Conservation (phyloP, 2,113 vertebrate species). For the Gnathochromis pfefferi region DNA sequence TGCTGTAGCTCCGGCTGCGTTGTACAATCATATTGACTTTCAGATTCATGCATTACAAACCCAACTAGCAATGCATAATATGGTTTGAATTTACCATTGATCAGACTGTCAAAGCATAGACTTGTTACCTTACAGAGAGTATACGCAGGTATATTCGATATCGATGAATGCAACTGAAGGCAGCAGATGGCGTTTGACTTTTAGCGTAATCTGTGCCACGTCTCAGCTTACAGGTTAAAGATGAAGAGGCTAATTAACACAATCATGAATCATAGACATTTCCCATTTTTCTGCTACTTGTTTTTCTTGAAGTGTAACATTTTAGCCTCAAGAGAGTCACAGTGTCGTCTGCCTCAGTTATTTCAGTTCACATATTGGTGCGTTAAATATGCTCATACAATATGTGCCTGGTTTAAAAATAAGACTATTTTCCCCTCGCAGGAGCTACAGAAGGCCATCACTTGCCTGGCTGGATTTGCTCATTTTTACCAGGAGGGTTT, state of each 20-base stretch:
- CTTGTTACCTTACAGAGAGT: background rate
- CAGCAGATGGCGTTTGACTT: constrained; percentile 38
- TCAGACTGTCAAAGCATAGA: background rate
- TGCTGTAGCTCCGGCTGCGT: background rate
- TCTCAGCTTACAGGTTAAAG: constrained; percentile 10
- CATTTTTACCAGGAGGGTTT: constrained; percentile 63
- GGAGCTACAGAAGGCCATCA: constrained; percentile 50
- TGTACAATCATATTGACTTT: background rate
- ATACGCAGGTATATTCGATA: background rate
- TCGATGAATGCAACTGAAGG: background rate
- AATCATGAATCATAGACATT: background rate
- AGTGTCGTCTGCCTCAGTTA: background rate
- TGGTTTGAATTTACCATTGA: background rate
- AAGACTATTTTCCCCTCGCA: background rate
- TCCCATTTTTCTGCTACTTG: background rate
- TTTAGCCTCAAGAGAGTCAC: background rate
- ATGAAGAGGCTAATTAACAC: background rate
- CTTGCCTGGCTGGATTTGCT: constrained; percentile 57
- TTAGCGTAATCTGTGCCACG: background rate
- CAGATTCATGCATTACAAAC: background rate
- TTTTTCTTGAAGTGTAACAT: background rate
- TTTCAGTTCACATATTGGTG: background rate
- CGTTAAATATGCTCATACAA: background rate
- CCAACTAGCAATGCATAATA: background rate
- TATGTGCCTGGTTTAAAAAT: background rate